Conservation (phyloP, 2,113 vertebrate species). For the Barbus barbus region DNA sequence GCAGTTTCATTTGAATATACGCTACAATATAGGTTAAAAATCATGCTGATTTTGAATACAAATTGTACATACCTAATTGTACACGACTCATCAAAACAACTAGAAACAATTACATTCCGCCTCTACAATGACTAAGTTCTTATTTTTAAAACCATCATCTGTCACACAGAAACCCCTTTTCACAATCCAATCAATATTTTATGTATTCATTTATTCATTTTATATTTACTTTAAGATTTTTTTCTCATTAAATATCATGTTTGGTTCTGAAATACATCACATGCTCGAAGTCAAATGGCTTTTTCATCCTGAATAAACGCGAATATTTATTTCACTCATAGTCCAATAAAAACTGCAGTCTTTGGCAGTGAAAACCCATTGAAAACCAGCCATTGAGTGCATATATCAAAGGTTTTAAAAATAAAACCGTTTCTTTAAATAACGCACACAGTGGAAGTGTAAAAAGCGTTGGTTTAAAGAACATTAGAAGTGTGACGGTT, state of each 20-base stretch:
- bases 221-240: background rate
- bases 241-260: background rate
- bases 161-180: background rate
- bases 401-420: constrained; percentile 20
- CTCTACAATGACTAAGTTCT: too few species aligned
- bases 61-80: background rate
- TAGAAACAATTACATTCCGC: too few species aligned
- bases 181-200: background rate
- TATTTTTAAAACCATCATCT: background rate
- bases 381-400: background rate
- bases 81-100: background rate
- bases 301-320: background rate
- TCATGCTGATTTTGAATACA: background rate
- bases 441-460: constrained; percentile 9
- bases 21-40: background rate
- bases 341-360: constrained; percentile 12
- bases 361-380: background rate
- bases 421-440: constrained; percentile 30
- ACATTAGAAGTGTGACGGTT: constrained; percentile 26
- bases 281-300: background rate
- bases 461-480: constrained; percentile 7
- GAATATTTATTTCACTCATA: background rate
- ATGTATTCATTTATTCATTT: background rate
- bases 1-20: background rate
- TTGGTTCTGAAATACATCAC: background rate